A percentile compares a stretch with the other conserved stretches of the same genome.
These are phyloP conservation scores for Cydia fagiglandana DNA, from an alignment of 1,140 invertebrate genomes.

Conservation along the genomic window DNA sequence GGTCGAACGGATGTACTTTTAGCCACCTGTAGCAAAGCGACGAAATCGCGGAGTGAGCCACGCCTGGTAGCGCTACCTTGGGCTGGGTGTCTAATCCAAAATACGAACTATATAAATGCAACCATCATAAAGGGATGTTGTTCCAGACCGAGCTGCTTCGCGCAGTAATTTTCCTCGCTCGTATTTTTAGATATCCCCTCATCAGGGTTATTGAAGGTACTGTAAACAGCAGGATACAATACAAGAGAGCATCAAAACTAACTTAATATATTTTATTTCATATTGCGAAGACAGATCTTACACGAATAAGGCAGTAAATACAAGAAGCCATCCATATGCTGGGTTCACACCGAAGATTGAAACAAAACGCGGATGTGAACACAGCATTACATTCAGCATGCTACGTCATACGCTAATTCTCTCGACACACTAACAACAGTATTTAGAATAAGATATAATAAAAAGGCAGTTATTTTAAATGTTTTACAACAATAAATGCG, in stretches of 20 bases:
- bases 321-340: neutral
- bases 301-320: slow-evolving; percentile 25
- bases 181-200: no score
- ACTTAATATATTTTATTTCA: slow-evolving; percentile 29
- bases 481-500: slow-evolving; percentile 24
- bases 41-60: no score
- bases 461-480: slow-evolving; percentile 22
- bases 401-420: slow-evolving; percentile 36
- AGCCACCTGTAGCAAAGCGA: no score
- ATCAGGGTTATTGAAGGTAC: no score
- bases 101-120: no score
- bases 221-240: neutral
- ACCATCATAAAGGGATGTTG: no score
- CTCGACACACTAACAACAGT: slow-evolving; percentile 40
- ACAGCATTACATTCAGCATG: slow-evolving; percentile 4
- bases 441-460: slow-evolving; percentile 32
- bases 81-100: no score
- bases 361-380: neutral
- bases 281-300: slow-evolving; percentile 29
- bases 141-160: no score
- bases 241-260: neutral
- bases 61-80: no score
- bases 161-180: no score
- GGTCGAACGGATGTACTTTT: no score
- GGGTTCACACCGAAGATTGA: neutral